Evolutionary conservation across 2,888 invertebrate species (phyloP).

Genomic region (Meteorus colon): DNA sequence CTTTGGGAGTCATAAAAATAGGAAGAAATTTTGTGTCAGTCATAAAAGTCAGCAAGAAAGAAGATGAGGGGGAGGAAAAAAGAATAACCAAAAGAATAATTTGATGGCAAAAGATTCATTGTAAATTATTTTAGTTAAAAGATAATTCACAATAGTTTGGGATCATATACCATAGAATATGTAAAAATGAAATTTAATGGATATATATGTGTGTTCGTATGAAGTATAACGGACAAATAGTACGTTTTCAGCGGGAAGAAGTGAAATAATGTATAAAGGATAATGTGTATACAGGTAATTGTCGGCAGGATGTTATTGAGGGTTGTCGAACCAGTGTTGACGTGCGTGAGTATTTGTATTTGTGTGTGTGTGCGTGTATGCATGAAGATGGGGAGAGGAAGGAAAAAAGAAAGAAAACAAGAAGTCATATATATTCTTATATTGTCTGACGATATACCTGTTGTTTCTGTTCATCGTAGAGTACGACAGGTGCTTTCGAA

Average conservation of each 20-base stretch:
- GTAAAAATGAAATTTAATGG: constrained; percentile 59
- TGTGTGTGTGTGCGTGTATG: no score
- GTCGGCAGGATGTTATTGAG: constrained; percentile 51
- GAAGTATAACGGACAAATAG: constrained; percentile 54
- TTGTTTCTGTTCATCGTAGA: constrained; percentile 66
- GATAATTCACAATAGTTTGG: not conserved
- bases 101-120: not conserved
- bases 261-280: constrained; percentile 34
- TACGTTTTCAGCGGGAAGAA: constrained; percentile 51
- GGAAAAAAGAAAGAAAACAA: no score
- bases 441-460: not conserved
- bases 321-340: constrained; percentile 45
- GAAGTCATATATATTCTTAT: constrained; percentile 30
- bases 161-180: not conserved
- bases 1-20: not conserved
- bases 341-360: no score
- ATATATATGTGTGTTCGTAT: constrained; percentile 60
- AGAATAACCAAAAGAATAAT: not conserved
- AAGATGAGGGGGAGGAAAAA: not conserved
- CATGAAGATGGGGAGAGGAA: no score
- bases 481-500: constrained; percentile 67
- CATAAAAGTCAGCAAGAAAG: not conserved
- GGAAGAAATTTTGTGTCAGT: not conserved
- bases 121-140: not conserved
- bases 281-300: not conserved